Base-by-base conservation (phyloP, 2,888 invertebrate species). In the Cosmia trapezina region DNA sequence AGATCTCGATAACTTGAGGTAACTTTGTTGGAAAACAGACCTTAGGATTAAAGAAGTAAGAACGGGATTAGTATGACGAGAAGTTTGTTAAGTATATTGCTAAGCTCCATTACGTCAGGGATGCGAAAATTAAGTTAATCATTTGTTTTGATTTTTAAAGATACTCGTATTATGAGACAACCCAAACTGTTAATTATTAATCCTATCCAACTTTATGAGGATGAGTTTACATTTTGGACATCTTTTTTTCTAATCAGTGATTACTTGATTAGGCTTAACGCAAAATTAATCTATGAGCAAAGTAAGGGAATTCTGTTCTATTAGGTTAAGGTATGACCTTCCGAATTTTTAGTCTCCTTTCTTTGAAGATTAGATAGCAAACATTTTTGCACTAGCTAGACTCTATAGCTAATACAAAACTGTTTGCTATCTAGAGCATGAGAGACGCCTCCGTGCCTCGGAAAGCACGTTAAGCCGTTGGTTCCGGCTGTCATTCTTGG, bases 1-100 rank as follows among this genome's bases (percentile, higher is more conserved):
- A 81, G 76, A 66, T 65, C 61, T 19, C 43, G 56, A 33, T 17
- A 77, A 78, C 45, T 81, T 49, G n/a, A 49, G 12, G 5, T 19
- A 78, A 62, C 71, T 70, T 70, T 33, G 49, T 70, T 56, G 12
- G 33, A 78, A 66, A 70, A 61, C 49, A 9, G 65, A 63, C 66
- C 19, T 62, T 66, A 8, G 54, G n/a, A 53, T 69, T 76, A 64
- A 19, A 4, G 59, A 76, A 65, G 37, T 63, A 66, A 1, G 28
- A 1, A 7, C 43, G 49, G 53, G 41, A 47, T 61, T 61, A 53
- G 62, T 17, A 41, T 33, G 17, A 28, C 11, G 45, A 54, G 14
- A 70, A 63, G 45, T 78, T 78, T 54, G 11, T 63, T 63, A 41
- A 28, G 28, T 28, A 28, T 28, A 28, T 28, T 28, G 28, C 28